Conservation (phyloP, 2,888 invertebrate genomes). For the Lathronympha strigana region DNA sequence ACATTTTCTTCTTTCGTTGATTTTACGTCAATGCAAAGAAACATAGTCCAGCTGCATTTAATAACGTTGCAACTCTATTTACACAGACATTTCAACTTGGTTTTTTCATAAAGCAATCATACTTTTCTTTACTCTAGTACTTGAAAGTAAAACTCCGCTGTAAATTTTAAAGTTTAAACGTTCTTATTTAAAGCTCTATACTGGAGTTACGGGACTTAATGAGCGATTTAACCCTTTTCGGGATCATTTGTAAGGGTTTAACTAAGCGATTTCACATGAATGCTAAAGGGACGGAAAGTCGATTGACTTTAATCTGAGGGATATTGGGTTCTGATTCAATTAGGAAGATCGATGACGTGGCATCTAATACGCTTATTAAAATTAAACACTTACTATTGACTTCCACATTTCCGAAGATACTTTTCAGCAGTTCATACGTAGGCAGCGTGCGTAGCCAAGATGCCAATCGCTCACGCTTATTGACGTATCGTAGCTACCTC, state of each 20-base stretch:
- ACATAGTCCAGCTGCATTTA: constrained; percentile 1
- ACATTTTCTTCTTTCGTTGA: constrained; percentile 1
- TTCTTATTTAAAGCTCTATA: constrained; percentile 28
- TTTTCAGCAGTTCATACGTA: background rate
- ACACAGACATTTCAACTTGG: constrained; percentile 19
- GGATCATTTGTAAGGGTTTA: constrained; percentile 41
- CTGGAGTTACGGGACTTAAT: constrained; percentile 35
- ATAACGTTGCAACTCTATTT: constrained; percentile 15
- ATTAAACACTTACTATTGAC: constrained; percentile 9
- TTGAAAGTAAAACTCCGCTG: constrained; percentile 17
- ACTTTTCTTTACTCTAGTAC: constrained; percentile 21
- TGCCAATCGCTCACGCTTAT: too few relatives aligned
- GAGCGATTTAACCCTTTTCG: constrained; percentile 40
- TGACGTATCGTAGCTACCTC: too few relatives aligned
- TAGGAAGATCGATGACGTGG: constrained; percentile 35
- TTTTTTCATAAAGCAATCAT: constrained; percentile 16
- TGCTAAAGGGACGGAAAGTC: constrained; percentile 40
- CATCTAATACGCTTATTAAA: constrained; percentile 21
- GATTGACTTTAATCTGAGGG: constrained; percentile 40
- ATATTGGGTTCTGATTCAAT: constrained; percentile 35
- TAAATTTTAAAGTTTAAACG: constrained; percentile 21
- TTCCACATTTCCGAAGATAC: background rate
- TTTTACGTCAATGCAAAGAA: constrained; percentile 1
- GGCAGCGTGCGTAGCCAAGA: too few relatives aligned
- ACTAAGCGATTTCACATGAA: constrained; percentile 42